Base-by-base conservation (phyloP, 2,888 invertebrate genomes). In the Malthinus seriepunctatus region DNA sequence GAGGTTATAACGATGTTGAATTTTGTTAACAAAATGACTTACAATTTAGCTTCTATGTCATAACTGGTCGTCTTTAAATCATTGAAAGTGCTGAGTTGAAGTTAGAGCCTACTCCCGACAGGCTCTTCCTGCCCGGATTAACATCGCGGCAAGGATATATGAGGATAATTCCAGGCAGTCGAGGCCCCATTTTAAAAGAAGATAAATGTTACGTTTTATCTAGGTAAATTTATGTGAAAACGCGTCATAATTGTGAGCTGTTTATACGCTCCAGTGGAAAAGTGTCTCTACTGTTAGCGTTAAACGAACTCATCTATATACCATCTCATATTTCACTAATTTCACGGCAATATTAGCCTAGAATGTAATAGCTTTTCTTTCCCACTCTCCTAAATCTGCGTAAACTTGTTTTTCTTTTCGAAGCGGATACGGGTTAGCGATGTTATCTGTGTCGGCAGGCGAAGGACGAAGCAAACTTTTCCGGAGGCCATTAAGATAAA, bases 191-290 rank as follows among this genome's bases (percentile, higher is more conserved):
- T 76, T 76, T 74, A 76, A 76, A 77, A 76, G 76, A 78, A 77
- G 78, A 78, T 78, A 75, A 77, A 78, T 78, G 76, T 76, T 69
- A 69, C 73, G 72, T 75, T 76, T 76, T 78, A 77, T 78, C 75
- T 76, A 71, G 71, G 73, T 71, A 71, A 75, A 76, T 77, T 76
- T 77, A 77, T 77, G 76, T 71, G 75, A 70, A 73, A 73, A 70
- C 70, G 73, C 68, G 70, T 73, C 74, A 76, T 76, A 76, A 76
- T 76, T 76, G 75, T 74, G 73, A 72, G 70, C 72, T 75, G 76
- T 74, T 75, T 75, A 76, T 75, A 71, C 73, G 75, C 71, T 73
- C 64, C 69, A 68, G 64, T 73, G 72, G 57, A 58, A 55, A 23
- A 56, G 63, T 57, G 63, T 47, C 62, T 45, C 56, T 63, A 62